A percentile compares a stretch with the other conserved stretches of the same genome.
These are phyloP conservation scores for Liodrosophila aerea DNA, from an alignment of 2,888 invertebrate genomes.

Conservation along the genomic window DNA sequence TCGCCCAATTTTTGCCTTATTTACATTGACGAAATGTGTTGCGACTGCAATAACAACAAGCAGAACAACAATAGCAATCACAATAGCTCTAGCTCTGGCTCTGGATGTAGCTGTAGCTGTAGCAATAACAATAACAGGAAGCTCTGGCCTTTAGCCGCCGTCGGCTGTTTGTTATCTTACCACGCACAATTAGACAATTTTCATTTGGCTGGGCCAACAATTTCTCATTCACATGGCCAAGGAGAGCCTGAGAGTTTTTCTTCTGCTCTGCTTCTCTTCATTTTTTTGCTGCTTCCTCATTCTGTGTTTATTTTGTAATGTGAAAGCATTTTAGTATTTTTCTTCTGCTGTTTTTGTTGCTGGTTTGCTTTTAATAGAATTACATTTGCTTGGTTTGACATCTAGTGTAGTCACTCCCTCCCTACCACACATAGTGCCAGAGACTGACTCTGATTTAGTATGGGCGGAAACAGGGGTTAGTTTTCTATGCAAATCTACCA, in stretches of 20 bases:
- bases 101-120: neutral
- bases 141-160: slow-evolving; percentile 48
- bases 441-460: neutral
- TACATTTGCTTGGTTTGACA: slow-evolving; percentile 42
- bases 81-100: slow-evolving; percentile 35
- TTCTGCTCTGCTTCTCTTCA: slow-evolving; percentile 7
- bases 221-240: slow-evolving; percentile 32
- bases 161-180: slow-evolving; percentile 71
- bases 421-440: too few species aligned
- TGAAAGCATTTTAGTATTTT: slow-evolving; percentile 55
- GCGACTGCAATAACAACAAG: slow-evolving; percentile 33
- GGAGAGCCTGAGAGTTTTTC: slow-evolving; percentile 51
- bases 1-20: slow-evolving; percentile 62
- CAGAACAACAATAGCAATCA: slow-evolving; percentile 25
- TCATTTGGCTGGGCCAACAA: slow-evolving; percentile 37
- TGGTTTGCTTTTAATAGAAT: slow-evolving; percentile 53
- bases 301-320: slow-evolving; percentile 36
- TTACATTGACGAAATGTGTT: slow-evolving; percentile 73
- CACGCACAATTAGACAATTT: slow-evolving; percentile 78
- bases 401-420: too few species aligned
- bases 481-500: slow-evolving; percentile 3
- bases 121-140: slow-evolving; percentile 51
- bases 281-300: slow-evolving; percentile 2
- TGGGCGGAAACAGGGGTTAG: neutral
- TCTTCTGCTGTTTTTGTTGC: slow-evolving; percentile 28